Evolutionary conservation across 2,113 vertebrate species (phyloP), one percentile per base, ranked within the genome.

Genomic region (Trogon surrucura): DNA sequence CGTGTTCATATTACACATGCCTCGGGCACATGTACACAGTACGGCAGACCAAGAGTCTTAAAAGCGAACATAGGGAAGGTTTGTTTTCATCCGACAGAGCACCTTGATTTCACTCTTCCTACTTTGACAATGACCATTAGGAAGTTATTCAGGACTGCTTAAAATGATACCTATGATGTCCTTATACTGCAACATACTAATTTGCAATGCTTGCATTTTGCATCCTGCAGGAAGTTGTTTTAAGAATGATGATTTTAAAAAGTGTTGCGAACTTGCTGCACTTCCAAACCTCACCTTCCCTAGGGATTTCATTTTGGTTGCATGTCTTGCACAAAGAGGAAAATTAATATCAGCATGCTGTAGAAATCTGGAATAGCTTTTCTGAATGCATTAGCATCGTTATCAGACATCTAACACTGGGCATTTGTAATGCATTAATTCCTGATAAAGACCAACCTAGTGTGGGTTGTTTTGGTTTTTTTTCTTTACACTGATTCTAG

Each of bases 11-110:
- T 51, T 69, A 5, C 1, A 2, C 1, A 0, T 60, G 21, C 53
- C 88, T 3, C 36, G 56, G 32, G 25, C 53, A 64, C 32, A 5
- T 0, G 3, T 18, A 0, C 2, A 2, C 29, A 58, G 0, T 45
- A 25, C 8, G n/a, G 44, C 62, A 34, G 16, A 50, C 1, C 44
- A 48, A 72, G 48, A 45, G 5, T 15, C 36, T 87, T 89, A 30
- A 87, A 89, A 88, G 25, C 21, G 18, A 73, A 30, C 10, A 13
- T 6, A 47, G 48, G 45, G 84, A 57, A 6, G 7, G 8, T 45
- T 66, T 21, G 16, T 85, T 67, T 79, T 58, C 47, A 29, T 64
- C 53, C 34, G 34, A 26, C 11, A 13, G 3, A 13, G 16, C 4
- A 18, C 16, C 4, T 60, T 60, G 21, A 44, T 50, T 78, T 62